Conservation (phyloP, 2,888 invertebrate species). For the Idaea dimidiata region DNA sequence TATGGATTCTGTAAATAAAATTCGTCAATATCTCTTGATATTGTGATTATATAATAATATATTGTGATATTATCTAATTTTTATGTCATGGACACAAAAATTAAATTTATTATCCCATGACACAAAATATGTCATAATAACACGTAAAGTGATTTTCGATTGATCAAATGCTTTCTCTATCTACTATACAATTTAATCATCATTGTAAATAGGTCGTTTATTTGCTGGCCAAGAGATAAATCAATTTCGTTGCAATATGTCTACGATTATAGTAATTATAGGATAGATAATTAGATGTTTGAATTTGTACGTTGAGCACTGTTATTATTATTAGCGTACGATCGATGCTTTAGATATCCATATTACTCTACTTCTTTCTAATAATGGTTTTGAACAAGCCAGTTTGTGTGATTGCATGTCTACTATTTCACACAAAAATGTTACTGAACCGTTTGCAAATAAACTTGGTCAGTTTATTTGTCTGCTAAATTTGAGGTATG, state of each 20-base stretch:
- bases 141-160: no score
- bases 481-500: no score
- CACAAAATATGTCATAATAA: no score
- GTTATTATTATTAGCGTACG: not conserved
- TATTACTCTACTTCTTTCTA: not conserved
- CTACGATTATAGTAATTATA: slow-evolving; percentile 2
- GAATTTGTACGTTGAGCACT: not conserved
- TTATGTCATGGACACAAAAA: no score
- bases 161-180: not conserved
- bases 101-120: no score
- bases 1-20: no score
- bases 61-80: no score
- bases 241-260: not conserved
- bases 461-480: no score
- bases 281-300: slow-evolving; percentile 2
- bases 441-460: no score
- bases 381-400: not conserved
- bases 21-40: no score
- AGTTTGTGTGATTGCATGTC: not conserved
- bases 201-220: not conserved
- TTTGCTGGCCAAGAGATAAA: not conserved
- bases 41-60: no score
- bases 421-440: not conserved
- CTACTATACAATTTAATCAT: not conserved
- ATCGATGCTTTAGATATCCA: not conserved